Base-by-base conservation (phyloP, 2,113 vertebrate genomes). In the Macrotus californicus region DNA sequence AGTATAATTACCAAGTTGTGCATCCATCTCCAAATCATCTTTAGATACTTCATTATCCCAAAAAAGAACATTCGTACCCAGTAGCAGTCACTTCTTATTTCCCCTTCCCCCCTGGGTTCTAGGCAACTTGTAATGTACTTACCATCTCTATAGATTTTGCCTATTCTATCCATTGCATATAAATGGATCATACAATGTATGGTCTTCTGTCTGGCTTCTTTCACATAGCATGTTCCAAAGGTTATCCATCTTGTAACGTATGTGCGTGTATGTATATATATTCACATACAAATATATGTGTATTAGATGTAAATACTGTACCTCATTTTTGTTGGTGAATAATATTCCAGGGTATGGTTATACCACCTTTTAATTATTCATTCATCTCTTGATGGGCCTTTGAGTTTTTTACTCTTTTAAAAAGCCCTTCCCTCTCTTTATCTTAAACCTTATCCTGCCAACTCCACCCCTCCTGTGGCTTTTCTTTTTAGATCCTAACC, bases 301-400 rank as follows among this genome's bases (percentile, higher is more conserved):
- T n/a, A n/a, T n/a, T n/a, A n/a, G n/a, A n/a, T n/a, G n/a, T n/a
- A n/a, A n/a, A 26, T 64, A 64, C 46, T 79, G 14, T 91, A 31
- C 88, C 77, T 84, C 12, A 41, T 46, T 97, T 95, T 92, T 87
- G 67, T 70, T 92, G 89, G 36, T 83, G 66, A 89, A 29, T 87
- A 80, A 48, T 93, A 70, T 29, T 97, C 18, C 39, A 6, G 22
- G 83, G 26, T 82, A 39, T 85, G 67, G 46, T 24, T 54, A 36
- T 82, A 69, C 41, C 14, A 69, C 41, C 16, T 80, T 96, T 87
- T 91, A 76, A 39, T 93, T 89, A 54, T 69, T 43, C 3, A 54
- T 84, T 92, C 18, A 34, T 83, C 54, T 72, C 3, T 89, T 95
- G 46, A 69, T 81, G n/a, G 73, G 29, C 12, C 43, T 80, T 85